phyloP scores from a whole-genome alignment of 2,888 invertebrate species.

The Achlya flavicornis region DNA sequence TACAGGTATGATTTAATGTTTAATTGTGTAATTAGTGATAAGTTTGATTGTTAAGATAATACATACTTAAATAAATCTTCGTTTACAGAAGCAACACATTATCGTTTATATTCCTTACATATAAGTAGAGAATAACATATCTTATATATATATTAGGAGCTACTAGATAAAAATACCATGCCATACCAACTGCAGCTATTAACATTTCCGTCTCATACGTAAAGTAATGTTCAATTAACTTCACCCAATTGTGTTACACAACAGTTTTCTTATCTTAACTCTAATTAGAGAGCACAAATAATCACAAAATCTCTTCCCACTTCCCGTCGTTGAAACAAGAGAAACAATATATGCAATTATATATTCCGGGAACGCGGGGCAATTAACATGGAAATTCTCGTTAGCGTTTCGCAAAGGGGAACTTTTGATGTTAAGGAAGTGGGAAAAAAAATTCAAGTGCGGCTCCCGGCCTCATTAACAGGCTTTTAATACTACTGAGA shows the following conservation, averaged over 20 bases:
- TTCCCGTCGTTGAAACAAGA: constrained; percentile 58
- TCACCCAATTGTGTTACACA: constrained; percentile 46
- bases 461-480: constrained; percentile 73
- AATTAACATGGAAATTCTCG: constrained; percentile 80
- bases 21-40: too few species aligned
- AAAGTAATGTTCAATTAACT: constrained; percentile 47
- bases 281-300: constrained; percentile 65
- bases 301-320: constrained; percentile 62
- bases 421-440: constrained; percentile 79
- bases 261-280: constrained; percentile 59
- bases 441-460: constrained; percentile 72
- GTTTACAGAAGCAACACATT: too few species aligned
- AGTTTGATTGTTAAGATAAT: too few species aligned
- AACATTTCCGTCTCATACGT: constrained; percentile 17
- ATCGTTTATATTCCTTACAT: too few species aligned
- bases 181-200: neutral
- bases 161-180: too few species aligned
- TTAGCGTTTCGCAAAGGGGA: constrained; percentile 76
- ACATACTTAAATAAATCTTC: too few species aligned
- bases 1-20: too few species aligned
- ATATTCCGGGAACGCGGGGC: constrained; percentile 71
- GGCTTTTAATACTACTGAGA: constrained; percentile 68
- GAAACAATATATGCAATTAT: constrained; percentile 80
- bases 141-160: too few species aligned
- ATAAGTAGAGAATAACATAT: too few species aligned